Evolutionary conservation across 2,113 vertebrate species (phyloP).

Genomic region (Aepyceros melampus): DNA sequence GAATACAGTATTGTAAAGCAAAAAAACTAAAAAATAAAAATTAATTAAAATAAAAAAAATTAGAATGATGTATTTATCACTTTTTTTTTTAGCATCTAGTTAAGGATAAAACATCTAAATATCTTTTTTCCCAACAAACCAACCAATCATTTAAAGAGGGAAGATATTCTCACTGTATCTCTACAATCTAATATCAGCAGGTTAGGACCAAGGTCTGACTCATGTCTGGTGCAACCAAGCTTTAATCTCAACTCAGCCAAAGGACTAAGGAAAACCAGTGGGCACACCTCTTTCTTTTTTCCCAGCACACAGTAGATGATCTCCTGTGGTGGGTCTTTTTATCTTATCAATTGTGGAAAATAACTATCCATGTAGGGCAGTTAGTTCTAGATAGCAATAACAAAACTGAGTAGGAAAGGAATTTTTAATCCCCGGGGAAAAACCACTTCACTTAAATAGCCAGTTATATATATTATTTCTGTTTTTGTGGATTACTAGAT

Average conservation of each 20-base stretch:
- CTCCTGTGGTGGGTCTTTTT: background rate
- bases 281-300: background rate
- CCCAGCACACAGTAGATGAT: background rate
- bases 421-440: conserved; percentile 34
- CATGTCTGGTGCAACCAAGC: background rate
- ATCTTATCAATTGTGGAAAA: background rate
- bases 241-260: background rate
- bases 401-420: background rate
- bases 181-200: background rate
- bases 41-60: too few species aligned
- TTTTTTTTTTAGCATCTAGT: background rate
- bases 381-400: background rate
- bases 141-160: conserved; percentile 21
- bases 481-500: background rate
- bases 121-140: background rate
- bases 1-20: too few species aligned
- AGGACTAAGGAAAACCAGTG: background rate
- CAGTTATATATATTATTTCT: background rate
- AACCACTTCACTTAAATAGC: background rate
- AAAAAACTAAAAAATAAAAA: too few species aligned
- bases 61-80: too few species aligned
- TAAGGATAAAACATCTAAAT: background rate
- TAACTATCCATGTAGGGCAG: background rate
- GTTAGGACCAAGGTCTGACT: background rate
- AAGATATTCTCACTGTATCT: background rate